Conservation (phyloP, 2,888 invertebrate species). For the Clunio marinus region DNA sequence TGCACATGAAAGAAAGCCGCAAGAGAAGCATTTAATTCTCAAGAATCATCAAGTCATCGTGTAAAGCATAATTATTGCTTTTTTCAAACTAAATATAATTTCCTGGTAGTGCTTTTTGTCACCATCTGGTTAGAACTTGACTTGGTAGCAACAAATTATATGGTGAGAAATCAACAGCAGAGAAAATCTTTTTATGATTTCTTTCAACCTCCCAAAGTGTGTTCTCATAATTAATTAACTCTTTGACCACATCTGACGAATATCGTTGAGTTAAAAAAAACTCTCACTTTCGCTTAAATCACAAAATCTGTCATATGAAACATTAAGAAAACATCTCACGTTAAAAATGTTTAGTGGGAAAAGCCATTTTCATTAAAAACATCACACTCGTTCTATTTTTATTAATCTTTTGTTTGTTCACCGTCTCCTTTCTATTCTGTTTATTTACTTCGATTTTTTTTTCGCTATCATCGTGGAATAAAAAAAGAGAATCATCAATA, state of each 20-base stretch:
- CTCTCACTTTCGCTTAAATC: no score
- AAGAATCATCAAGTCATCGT: slow-evolving; percentile 3
- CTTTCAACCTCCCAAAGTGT: no score
- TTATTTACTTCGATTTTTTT: slow-evolving; percentile 8
- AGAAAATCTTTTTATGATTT: no score
- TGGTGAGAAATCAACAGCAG: no score
- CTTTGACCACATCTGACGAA: no score
- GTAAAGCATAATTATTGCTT: neutral
- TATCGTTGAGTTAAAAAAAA: no score
- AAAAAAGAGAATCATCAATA: neutral
- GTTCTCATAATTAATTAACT: no score
- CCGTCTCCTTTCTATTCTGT: neutral
- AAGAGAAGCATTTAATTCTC: slow-evolving; percentile 19
- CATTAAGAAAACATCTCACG: no score
- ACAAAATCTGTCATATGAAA: no score
- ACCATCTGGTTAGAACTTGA: slow-evolving; percentile 2
- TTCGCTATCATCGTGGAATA: slow-evolving; percentile 11
- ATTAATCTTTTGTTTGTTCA: neutral
- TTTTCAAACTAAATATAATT: slow-evolving; percentile 6
- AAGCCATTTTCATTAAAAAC: neutral
- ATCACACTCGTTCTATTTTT: slow-evolving; percentile 23
- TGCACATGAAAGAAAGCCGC: no score
- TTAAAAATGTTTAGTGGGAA: no score
- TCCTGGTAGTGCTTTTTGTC: slow-evolving; percentile 5
- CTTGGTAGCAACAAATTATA: no score